These are phyloP conservation scores for Silurus meridionalis DNA, from an alignment of 2,113 vertebrate genomes.

Conservation along the genomic window DNA sequence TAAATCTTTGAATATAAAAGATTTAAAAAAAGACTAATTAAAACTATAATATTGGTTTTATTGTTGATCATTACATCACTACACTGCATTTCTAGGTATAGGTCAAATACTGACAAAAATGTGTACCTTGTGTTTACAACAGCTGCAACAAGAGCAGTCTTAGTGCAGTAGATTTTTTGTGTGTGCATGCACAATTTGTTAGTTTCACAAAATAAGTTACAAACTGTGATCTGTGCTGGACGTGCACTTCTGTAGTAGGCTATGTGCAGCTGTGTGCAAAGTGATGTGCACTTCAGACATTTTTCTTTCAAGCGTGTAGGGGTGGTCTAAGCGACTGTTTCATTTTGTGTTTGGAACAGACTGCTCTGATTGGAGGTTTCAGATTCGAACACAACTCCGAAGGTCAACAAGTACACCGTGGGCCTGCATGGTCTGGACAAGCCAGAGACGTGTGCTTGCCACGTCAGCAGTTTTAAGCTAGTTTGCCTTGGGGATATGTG, in stretches of 20 bases:
- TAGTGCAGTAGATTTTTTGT: background rate
- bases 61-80: background rate
- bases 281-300: slow-evolving; percentile 16
- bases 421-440: slow-evolving; percentile 15
- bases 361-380: slow-evolving; percentile 12
- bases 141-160: background rate
- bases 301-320: slow-evolving; percentile 21
- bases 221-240: background rate
- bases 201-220: background rate
- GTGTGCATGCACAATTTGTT: background rate
- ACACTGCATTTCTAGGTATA: background rate
- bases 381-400: background rate
- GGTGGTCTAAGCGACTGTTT: slow-evolving; percentile 33
- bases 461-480: slow-evolving; percentile 25
- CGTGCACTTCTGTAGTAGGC: background rate
- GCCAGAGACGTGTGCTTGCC: slow-evolving; percentile 14
- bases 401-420: slow-evolving; percentile 24
- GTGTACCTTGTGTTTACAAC: background rate
- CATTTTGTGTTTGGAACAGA: slow-evolving; percentile 7
- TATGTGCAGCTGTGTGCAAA: slow-evolving; percentile 2
- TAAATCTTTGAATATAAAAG: background rate
- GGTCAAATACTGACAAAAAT: background rate
- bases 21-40: no score
- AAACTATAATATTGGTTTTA: no score
- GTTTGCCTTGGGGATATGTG: slow-evolving; percentile 9